Evolutionary conservation across 2,888 invertebrate species (phyloP), one percentile per base, ranked within the genome.

Genomic region (Leptinotarsa haldemani): DNA sequence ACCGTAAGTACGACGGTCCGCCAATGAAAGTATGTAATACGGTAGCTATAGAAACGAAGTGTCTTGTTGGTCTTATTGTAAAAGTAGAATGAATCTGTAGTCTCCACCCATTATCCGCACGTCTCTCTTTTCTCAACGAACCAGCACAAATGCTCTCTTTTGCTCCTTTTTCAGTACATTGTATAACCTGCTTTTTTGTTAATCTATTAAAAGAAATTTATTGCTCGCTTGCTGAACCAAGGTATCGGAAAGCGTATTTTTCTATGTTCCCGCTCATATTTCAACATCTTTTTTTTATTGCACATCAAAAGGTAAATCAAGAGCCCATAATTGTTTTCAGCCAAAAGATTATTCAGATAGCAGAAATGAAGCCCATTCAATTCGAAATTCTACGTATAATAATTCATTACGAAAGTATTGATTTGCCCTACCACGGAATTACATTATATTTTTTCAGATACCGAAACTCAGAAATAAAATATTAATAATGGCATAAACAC

Each of bases 21-120:
- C 88, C 88, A 88, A 88, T 88, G 86, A 84, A 84, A 83, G 81
- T 80, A 86, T 86, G 87, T 87, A 88, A 85, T 85, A 82, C 87
- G 86, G 87, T 88, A 88, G 88, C 87, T 88, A 87, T 88, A 88
- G 87, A 86, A 88, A 86, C 87, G 83, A 83, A 84, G 81, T 82
- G 84, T 79, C 83, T 84, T 84, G 84, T 84, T 84, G 84, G 84
- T 84, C 85, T 86, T 87, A 87, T 87, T 87, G 86, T 84, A 85
- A 85, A 86, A 86, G 85, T 84, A 84, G 86, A 86, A 87, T 86
- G 86, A 86, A 85, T 85, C 85, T 85, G 78, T 80, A 83, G 83
- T 82, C 86, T 83, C 84, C 87, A 87, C 87, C 88, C 85, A 83
- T 83, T 84, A 84, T 86, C 85, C 79, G 81, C 87, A 87, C 87